These are phyloP conservation scores for Spisula subtruncata DNA, from an alignment of 2,888 invertebrate species.

Conservation along the genomic window DNA sequence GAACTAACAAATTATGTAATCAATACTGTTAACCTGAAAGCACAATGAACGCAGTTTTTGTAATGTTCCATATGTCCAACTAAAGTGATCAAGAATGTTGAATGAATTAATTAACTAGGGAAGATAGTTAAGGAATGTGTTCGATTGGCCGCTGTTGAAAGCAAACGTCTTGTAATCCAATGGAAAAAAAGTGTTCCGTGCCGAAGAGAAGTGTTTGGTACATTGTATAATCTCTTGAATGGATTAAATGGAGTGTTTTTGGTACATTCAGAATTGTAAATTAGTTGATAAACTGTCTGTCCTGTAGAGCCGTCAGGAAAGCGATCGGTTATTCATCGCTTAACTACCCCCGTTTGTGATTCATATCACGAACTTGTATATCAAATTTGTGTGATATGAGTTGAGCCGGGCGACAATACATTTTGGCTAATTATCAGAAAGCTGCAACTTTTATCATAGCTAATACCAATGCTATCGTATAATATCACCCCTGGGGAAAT, in stretches of 20 bases:
- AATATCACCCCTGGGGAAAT: neutral
- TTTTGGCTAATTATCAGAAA: neutral
- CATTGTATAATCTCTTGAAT: no score
- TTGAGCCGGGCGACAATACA: neutral
- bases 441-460: neutral
- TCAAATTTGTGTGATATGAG: neutral
- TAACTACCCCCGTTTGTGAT: neutral
- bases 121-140: no score
- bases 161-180: no score
- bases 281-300: neutral
- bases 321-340: neutral
- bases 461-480: conserved; percentile 19
- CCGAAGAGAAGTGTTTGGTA: no score
- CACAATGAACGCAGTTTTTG: no score
- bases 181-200: no score
- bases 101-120: no score
- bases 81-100: no score
- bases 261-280: neutral
- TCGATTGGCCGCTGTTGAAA: no score
- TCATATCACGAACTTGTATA: neutral
- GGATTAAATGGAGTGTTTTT: neutral
- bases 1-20: no score
- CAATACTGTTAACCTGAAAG: no score
- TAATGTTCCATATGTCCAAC: no score
- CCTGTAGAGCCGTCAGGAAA: neutral